phyloP scores from a whole-genome alignment of 2,113 vertebrate genomes.

The Carollia perspicillata region DNA sequence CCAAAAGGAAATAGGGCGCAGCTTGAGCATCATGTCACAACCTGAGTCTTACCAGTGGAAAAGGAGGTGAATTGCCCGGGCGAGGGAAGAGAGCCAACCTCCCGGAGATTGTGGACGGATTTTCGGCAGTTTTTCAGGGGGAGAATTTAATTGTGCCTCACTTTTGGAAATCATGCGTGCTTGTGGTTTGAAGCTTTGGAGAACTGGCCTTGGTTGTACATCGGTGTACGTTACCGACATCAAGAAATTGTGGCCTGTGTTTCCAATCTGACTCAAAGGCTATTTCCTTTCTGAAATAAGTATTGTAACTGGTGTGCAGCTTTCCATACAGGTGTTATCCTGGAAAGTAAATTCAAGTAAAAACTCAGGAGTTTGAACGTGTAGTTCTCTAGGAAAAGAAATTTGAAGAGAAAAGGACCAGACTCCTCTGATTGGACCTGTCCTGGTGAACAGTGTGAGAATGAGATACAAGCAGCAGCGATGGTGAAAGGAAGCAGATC shows the following conservation, averaged over 20 bases:
- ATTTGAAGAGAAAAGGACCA: neutral
- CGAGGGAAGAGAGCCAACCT: neutral
- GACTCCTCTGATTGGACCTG: slow-evolving; percentile 9
- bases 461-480: neutral
- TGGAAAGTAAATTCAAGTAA: slow-evolving; percentile 16
- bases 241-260: slow-evolving; percentile 3
- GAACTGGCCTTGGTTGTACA: neutral
- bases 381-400: slow-evolving; percentile 2
- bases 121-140: neutral
- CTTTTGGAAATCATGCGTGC: neutral
- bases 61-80: neutral
- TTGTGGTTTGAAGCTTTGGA: neutral
- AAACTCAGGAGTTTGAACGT: neutral
- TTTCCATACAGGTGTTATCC: neutral
- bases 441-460: neutral
- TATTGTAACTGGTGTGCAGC: neutral
- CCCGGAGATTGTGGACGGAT: neutral
- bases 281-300: slow-evolving; percentile 34
- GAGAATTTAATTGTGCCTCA: neutral
- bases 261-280: neutral
- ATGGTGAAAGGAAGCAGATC: neutral
- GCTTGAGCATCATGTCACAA: neutral
- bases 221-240: neutral
- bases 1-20: neutral
- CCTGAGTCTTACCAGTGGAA: neutral